These are phyloP conservation scores for Eupithecia centaureata DNA, from an alignment of 2,888 invertebrate species.

Conservation along the genomic window DNA sequence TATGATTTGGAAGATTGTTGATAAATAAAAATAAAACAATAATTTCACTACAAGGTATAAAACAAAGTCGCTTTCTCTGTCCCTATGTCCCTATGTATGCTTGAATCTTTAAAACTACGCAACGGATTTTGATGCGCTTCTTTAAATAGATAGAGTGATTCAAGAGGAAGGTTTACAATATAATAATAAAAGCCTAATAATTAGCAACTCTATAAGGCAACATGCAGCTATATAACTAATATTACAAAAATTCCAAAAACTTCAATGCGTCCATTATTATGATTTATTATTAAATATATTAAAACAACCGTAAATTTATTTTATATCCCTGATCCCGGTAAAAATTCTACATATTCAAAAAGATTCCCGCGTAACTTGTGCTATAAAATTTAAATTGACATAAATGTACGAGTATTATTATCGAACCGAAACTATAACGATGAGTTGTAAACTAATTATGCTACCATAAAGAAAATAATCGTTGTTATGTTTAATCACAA, in stretches of 20 bases:
- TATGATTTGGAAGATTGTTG: too few species aligned
- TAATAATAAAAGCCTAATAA: neutral
- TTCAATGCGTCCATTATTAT: neutral
- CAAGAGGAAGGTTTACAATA: too few species aligned
- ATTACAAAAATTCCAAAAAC: neutral
- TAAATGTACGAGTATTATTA: conserved; percentile 42
- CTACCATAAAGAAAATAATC: too few species aligned
- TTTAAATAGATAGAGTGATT: too few species aligned
- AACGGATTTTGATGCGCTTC: too few species aligned
- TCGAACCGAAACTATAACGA: conserved; percentile 30
- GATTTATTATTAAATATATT: conserved; percentile 16
- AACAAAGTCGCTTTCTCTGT: too few species aligned
- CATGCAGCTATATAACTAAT: neutral
- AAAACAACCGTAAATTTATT: conserved; percentile 12
- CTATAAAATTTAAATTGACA: conserved; percentile 45
- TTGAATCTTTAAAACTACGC: too few species aligned
- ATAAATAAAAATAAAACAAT: too few species aligned
- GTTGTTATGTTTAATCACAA: too few species aligned
- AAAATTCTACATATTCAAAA: conserved; percentile 44
- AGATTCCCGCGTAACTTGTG: conserved; percentile 45
- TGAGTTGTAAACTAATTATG: too few species aligned
- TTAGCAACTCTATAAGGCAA: neutral
- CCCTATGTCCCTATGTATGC: too few species aligned
- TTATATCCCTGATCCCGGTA: conserved; percentile 34
- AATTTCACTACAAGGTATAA: too few species aligned